Conservation (phyloP, 2,113 vertebrate species). For the Dolichallabes microphthalmus region DNA sequence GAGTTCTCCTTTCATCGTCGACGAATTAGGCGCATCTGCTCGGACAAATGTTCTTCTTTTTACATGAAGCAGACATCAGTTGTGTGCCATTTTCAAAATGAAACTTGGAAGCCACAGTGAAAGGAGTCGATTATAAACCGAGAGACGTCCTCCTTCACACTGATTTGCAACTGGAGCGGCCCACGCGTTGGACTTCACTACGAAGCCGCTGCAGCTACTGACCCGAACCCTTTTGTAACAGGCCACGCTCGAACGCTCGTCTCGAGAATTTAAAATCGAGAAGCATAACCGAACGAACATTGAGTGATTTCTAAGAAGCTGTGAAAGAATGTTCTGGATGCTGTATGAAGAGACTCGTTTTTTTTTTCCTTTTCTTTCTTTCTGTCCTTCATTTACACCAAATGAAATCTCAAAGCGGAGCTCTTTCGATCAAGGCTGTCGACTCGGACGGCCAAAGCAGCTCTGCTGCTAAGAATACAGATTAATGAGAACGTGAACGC, state of each 20-base stretch:
- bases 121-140: not conserved
- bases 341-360: not conserved
- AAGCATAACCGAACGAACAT: not conserved
- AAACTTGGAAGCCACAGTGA: not conserved
- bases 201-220: not conserved
- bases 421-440: slow-evolving; percentile 21
- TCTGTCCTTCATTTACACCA: not conserved
- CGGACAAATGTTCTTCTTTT: not conserved
- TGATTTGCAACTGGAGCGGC: not conserved
- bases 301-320: not conserved
- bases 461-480: not conserved
- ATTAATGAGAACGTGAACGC: not conserved
- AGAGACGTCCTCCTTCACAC: not conserved
- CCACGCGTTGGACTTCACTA: not conserved
- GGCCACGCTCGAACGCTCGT: not conserved
- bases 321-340: slow-evolving; percentile 17
- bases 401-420: not conserved
- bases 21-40: not conserved
- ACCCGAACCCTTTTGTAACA: not conserved
- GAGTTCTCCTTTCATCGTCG: not conserved
- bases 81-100: not conserved
- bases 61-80: not conserved
- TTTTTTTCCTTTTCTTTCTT: not conserved
- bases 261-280: not conserved
- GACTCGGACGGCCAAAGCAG: not conserved